phyloP scores from a whole-genome alignment of 2,113 vertebrate genomes.

The Urocitellus parryii region DNA sequence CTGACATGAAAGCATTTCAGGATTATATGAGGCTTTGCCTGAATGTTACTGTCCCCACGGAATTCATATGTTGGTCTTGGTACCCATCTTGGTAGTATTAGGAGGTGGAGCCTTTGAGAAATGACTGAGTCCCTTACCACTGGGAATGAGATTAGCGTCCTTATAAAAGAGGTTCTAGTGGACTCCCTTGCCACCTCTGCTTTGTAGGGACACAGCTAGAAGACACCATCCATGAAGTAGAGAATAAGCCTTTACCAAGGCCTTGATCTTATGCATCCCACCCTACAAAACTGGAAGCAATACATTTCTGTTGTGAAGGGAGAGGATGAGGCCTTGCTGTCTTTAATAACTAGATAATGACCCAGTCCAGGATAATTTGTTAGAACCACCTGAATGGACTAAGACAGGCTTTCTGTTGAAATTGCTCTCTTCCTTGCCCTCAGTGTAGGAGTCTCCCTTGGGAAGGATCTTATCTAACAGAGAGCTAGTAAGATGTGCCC shows the following conservation, averaged over 20 bases:
- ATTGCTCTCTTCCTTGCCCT: background rate
- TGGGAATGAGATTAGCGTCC: background rate
- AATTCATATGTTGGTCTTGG: background rate
- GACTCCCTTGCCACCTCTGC: background rate
- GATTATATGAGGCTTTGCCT: background rate
- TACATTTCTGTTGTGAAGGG: background rate
- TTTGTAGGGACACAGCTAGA: background rate
- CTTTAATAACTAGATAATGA: no score
- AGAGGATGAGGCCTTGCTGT: no score
- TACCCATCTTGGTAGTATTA: background rate
- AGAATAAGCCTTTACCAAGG: background rate
- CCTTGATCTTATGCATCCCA: background rate
- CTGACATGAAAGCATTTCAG: background rate
- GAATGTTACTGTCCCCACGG: background rate
- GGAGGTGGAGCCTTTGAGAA: background rate
- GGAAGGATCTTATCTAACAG: background rate
- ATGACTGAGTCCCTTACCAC: background rate
- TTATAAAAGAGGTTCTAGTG: background rate
- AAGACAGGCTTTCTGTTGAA: background rate
- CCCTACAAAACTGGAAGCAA: background rate
- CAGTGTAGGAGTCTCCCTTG: background rate
- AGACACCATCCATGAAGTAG: background rate
- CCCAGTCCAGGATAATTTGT: background rate
- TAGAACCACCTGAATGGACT: background rate
- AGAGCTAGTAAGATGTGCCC: background rate